Evolutionary conservation across 2,888 invertebrate genomes (phyloP).

Genomic region (Blastobasis adustella): DNA sequence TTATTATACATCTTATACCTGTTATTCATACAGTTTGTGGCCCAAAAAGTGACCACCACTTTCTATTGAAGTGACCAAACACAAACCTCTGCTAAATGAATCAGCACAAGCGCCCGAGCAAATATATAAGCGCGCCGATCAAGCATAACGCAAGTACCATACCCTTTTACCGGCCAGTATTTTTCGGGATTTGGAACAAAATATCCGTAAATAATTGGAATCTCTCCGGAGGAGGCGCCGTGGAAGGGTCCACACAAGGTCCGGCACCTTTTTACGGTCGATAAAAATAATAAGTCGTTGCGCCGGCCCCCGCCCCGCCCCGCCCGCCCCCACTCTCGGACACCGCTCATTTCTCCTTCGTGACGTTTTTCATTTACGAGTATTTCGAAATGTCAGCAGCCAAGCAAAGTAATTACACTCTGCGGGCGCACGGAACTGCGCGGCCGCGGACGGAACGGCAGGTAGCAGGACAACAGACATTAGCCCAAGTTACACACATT

Average conservation of each 20-base stretch:
- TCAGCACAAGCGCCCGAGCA: no score
- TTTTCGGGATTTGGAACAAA: conserved; percentile 58
- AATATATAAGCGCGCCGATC: conserved; percentile 18
- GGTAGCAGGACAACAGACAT: conserved; percentile 49
- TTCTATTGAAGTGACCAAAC: no score
- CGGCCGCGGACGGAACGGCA: not conserved
- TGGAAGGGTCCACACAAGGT: conserved; percentile 55
- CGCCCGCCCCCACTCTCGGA: conserved; percentile 36
- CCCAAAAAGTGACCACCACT: no score
- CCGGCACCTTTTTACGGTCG: conserved; percentile 69
- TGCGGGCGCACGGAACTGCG: not conserved
- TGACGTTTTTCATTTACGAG: conserved; percentile 32
- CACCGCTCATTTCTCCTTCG: conserved; percentile 72
- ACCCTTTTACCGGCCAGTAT: conserved; percentile 47
- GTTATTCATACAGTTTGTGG: no score
- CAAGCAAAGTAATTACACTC: conserved; percentile 14
- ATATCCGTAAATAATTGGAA: conserved; percentile 66
- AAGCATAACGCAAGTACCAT: conserved; percentile 41
- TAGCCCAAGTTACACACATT: conserved; percentile 72
- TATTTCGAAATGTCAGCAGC: conserved; percentile 5
- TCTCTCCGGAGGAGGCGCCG: conserved; percentile 50
- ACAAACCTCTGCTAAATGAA: no score
- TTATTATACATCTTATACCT: no score
- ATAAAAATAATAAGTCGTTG: conserved; percentile 68
- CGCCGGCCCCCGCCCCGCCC: conserved; percentile 24